Percentiles rank a stretch among this genome's conserved stretches.
These are phyloP conservation scores for Chelonus insularis DNA, from an alignment of 1,140 invertebrate genomes.

Conservation along the genomic window DNA sequence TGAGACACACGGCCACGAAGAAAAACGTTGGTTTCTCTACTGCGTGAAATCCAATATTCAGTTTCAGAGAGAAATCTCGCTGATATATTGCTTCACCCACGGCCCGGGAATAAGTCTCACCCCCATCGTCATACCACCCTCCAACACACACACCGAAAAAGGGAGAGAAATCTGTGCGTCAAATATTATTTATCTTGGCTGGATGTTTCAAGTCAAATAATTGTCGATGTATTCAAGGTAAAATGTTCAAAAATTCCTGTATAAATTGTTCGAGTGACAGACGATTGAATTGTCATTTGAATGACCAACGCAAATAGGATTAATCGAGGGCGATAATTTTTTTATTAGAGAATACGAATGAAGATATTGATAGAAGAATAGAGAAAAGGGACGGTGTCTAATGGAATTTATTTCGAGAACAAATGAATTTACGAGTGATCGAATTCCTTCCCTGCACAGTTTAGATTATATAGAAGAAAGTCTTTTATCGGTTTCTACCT, in stretches of 20 bases:
- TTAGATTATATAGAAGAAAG: background rate
- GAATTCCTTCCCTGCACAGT: background rate
- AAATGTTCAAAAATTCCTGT: background rate
- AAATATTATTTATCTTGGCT: too few relatives aligned
- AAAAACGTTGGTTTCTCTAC: slow-evolving; percentile 21
- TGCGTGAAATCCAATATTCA: slow-evolving; percentile 29
- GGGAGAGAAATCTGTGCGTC: background rate
- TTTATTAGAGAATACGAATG: background rate
- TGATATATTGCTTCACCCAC: slow-evolving; percentile 26
- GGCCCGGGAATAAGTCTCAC: slow-evolving; percentile 9
- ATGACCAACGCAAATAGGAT: slow-evolving; percentile 6
- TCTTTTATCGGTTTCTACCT: background rate
- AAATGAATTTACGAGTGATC: slow-evolving; percentile 7
- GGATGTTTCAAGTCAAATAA: too few relatives aligned
- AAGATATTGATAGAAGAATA: background rate
- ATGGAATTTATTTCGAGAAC: slow-evolving; percentile 10
- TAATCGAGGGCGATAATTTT: slow-evolving; percentile 10
- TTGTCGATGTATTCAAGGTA: too few relatives aligned
- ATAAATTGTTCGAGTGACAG: background rate
- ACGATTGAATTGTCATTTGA: slow-evolving; percentile 1
- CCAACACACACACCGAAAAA: background rate
- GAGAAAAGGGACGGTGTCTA: slow-evolving; percentile 4
- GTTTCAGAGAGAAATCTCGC: slow-evolving; percentile 26
- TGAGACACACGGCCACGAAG: background rate
- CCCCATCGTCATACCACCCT: background rate